Conservation (phyloP, 2,113 vertebrate genomes). For the Suricata suricatta region DNA sequence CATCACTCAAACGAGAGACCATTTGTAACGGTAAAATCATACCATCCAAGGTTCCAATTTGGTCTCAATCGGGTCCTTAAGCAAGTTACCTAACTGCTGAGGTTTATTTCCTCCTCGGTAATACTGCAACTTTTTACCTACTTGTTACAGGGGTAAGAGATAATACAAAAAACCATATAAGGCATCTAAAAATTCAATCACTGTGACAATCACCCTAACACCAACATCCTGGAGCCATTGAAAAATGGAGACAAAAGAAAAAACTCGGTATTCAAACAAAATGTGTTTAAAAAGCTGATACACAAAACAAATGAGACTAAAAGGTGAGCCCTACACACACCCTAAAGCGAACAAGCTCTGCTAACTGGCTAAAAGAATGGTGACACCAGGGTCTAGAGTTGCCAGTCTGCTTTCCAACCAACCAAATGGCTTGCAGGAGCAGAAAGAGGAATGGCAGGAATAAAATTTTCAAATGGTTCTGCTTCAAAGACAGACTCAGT, state of each 20-base stretch:
- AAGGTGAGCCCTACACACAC: not conserved
- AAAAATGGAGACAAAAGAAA: constrained; percentile 10
- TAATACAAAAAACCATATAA: not conserved
- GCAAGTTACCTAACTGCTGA: constrained; percentile 30
- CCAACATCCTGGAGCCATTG: not conserved
- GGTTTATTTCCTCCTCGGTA: constrained; percentile 23
- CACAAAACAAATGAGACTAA: constrained; percentile 29
- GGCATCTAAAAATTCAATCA: not conserved
- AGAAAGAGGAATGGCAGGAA: not conserved
- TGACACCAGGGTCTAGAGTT: not conserved
- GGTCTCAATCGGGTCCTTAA: not conserved
- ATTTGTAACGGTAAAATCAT: not conserved
- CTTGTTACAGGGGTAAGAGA: not conserved
- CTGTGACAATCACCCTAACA: not conserved
- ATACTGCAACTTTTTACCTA: not conserved
- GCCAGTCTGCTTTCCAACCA: not conserved
- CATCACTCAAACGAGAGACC: not conserved
- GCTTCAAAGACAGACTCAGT: constrained; percentile 5
- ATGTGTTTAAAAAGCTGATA: constrained; percentile 18
- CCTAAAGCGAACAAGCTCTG: not conserved
- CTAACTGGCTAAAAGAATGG: constrained; percentile 25
- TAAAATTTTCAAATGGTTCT: constrained; percentile 43
- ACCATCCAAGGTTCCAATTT: not conserved
- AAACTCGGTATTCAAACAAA: constrained; percentile 15
- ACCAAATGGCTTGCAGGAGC: not conserved